A percentile compares a stretch with the other conserved stretches of the same genome.
These are phyloP conservation scores for Fistularia commersonii DNA, from an alignment of 2,797 vertebrate species.

Conservation along the genomic window DNA sequence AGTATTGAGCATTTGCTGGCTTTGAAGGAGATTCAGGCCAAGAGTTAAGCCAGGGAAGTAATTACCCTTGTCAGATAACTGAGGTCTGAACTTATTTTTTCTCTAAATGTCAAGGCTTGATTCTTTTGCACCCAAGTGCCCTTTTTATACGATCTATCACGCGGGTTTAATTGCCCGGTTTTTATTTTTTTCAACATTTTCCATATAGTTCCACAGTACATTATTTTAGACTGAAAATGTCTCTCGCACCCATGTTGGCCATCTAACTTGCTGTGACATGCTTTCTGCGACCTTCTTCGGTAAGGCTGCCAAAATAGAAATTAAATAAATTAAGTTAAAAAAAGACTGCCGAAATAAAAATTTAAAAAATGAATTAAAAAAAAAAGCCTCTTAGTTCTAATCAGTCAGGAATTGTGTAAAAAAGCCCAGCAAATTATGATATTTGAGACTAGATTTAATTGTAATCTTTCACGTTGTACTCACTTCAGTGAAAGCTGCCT, in stretches of 20 bases:
- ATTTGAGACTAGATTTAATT: too few species aligned
- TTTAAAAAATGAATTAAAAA: too few species aligned
- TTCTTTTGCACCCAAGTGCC: conserved; percentile 1
- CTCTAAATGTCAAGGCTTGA: conserved; percentile 8
- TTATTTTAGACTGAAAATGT: not conserved
- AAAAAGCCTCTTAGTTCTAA: too few species aligned
- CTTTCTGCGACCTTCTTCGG: conserved; percentile 2
- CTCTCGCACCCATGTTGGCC: conserved; percentile 2
- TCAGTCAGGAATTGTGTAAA: too few species aligned
- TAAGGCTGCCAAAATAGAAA: not conserved
- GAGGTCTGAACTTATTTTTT: conserved; percentile 28
- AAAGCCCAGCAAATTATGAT: too few species aligned
- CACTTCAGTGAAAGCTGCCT: too few species aligned
- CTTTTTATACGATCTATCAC: not conserved
- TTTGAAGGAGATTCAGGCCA: conserved; percentile 53
- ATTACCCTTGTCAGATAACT: conserved; percentile 57
- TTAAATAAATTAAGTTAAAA: too few species aligned
- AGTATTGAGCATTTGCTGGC: conserved; percentile 37
- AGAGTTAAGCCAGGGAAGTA: conserved; percentile 54
- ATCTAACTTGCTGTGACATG: conserved; percentile 10
- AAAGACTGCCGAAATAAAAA: not conserved
- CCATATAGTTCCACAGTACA: conserved; percentile 15
- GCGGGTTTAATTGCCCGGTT: conserved; percentile 7
- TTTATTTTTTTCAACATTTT: conserved; percentile 12
- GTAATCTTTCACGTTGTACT: too few species aligned